phyloP scores from a whole-genome alignment of 2,888 invertebrate genomes.

The Synanthedon formicaeformis region DNA sequence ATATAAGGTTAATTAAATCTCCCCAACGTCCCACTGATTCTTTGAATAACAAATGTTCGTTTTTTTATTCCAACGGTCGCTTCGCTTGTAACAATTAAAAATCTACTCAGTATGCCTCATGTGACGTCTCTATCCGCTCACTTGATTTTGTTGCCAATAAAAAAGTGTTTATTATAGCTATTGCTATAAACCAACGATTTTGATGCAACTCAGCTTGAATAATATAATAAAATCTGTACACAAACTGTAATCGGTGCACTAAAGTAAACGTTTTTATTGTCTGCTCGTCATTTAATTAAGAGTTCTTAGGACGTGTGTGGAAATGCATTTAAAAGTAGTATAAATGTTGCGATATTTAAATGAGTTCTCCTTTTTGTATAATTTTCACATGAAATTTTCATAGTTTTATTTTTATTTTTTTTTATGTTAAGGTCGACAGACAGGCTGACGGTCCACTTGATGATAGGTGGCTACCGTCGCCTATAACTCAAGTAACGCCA shows the following conservation, averaged over 20 bases:
- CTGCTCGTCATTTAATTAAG: conserved; percentile 45
- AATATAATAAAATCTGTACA: conserved; percentile 8
- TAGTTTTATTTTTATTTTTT: too few relatives aligned
- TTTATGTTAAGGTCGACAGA: too few relatives aligned
- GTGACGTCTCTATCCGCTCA: conserved; percentile 35
- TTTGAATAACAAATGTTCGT: conserved; percentile 41
- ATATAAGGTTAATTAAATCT: background rate
- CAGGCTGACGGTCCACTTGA: too few relatives aligned
- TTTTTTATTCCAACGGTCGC: conserved; percentile 35
- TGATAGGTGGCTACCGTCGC: too few relatives aligned
- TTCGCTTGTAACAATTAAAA: conserved; percentile 53
- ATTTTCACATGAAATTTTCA: too few relatives aligned
- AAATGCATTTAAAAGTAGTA: conserved; percentile 7
- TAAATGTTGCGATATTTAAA: too few relatives aligned
- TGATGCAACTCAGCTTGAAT: conserved; percentile 36
- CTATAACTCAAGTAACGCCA: too few relatives aligned
- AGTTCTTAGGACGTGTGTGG: conserved; percentile 24
- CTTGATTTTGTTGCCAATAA: conserved; percentile 51
- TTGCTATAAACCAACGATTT: conserved; percentile 37
- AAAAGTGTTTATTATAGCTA: conserved; percentile 38
- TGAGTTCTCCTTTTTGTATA: too few relatives aligned
- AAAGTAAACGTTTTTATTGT: conserved; percentile 44
- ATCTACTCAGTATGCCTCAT: conserved; percentile 47
- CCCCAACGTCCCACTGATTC: conserved; percentile 24
- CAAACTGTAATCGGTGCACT: conserved; percentile 13